These are phyloP conservation scores for Sakesphorus luctuosus DNA, from an alignment of 2,113 vertebrate genomes.

Conservation along the genomic window DNA sequence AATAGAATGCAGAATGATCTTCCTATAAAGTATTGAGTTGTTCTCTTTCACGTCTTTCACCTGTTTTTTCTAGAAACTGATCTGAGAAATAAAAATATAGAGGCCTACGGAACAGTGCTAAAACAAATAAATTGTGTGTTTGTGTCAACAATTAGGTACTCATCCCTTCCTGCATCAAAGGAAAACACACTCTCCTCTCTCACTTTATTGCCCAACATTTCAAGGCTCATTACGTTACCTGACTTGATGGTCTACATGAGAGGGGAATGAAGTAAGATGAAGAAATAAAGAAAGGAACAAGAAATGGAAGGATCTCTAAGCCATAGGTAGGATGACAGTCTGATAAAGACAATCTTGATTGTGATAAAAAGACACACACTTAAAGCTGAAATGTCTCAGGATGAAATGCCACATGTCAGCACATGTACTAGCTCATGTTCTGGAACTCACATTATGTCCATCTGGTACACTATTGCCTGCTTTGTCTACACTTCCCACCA, in stretches of 20 bases:
- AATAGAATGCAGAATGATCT: background rate
- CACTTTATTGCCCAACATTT: background rate
- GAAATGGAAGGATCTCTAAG: background rate
- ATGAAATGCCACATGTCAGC: background rate
- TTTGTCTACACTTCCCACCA: background rate
- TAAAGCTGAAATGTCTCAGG: background rate
- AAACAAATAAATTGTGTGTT: background rate
- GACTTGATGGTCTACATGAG: background rate
- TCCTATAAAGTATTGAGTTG: background rate
- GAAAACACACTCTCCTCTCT: background rate
- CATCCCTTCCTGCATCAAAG: background rate
- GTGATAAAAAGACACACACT: background rate
- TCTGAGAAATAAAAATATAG: background rate
- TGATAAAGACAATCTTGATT: background rate
- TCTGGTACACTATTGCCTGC: background rate
- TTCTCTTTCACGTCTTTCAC: background rate
- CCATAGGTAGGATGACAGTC: background rate
- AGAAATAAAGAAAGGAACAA: background rate
- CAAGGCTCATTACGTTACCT: background rate
- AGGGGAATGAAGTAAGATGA: background rate
- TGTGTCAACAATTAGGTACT: background rate
- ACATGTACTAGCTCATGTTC: accelerated
- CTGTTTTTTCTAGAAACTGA: background rate
- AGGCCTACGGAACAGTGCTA: background rate
- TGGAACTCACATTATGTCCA: background rate